Percentiles rank a stretch among this genome's conserved stretches.
Conservation (phyloP, 2,888 invertebrate genomes). For the Anoplius nigerrimus region DNA sequence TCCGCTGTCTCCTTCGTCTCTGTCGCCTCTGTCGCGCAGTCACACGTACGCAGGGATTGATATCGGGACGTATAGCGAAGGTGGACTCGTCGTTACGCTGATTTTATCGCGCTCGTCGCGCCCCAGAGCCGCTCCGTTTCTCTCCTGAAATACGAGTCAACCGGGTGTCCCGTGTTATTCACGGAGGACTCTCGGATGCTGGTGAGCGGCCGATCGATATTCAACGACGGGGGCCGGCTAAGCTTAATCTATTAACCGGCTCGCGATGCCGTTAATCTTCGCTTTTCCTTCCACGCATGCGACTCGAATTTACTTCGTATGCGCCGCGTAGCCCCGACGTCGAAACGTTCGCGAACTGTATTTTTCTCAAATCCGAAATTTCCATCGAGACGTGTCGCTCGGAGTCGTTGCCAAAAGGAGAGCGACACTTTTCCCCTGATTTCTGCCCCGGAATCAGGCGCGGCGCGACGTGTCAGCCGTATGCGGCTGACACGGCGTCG, state of each 20-base stretch:
- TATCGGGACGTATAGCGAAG: conserved; percentile 35
- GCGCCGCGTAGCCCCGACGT: too few species aligned
- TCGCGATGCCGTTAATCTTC: not conserved
- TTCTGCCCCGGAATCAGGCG: too few species aligned
- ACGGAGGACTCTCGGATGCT: conserved; percentile 30
- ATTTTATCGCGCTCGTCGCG: conserved; percentile 54
- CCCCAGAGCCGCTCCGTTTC: conserved; percentile 50
- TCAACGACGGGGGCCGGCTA: conserved; percentile 31
- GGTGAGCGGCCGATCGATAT: conserved; percentile 8
- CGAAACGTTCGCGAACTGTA: too few species aligned
- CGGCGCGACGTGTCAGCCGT: too few species aligned
- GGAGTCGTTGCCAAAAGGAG: too few species aligned
- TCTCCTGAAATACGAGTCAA: conserved; percentile 57
- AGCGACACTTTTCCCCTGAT: too few species aligned
- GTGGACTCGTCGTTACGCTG: conserved; percentile 48
- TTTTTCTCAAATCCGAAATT: too few species aligned
- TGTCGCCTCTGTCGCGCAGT: conserved; percentile 12
- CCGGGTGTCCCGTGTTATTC: conserved; percentile 43
- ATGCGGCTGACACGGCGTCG: too few species aligned
- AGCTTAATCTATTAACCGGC: conserved; percentile 45
- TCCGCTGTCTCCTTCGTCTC: conserved; percentile 43
- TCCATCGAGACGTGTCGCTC: too few species aligned
- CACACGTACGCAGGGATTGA: conserved; percentile 40
- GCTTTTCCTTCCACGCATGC: too few species aligned
- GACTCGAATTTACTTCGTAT: too few species aligned